phyloP scores from a whole-genome alignment of 2,797 vertebrate species.

The Epinephelus malabaricus region DNA sequence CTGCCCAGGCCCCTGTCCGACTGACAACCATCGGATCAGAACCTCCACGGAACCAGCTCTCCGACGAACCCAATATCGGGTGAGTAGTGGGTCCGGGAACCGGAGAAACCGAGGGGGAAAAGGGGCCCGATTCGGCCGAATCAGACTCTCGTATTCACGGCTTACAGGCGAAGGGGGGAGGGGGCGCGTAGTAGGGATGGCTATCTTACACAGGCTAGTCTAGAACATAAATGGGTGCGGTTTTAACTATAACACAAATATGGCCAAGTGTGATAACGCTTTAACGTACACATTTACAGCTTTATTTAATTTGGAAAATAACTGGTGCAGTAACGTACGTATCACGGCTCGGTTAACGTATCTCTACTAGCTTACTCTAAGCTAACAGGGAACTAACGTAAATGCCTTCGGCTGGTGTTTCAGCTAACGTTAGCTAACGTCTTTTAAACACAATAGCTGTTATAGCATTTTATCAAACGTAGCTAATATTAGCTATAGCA shows the following conservation, averaged over 20 bases:
- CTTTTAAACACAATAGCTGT: background rate
- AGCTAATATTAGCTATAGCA: background rate
- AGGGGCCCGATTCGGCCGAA: slow-evolving; percentile 73
- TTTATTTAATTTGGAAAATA: background rate
- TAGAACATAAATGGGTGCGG: slow-evolving; percentile 71
- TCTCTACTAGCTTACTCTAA: slow-evolving; percentile 51
- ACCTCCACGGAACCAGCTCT: slow-evolving; percentile 85
- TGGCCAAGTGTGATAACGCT: background rate
- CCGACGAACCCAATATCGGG: slow-evolving; percentile 88
- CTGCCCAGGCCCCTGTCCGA: slow-evolving; percentile 78
- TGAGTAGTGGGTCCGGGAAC: slow-evolving; percentile 75
- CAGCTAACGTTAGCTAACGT: background rate
- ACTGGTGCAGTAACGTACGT: slow-evolving; percentile 20
- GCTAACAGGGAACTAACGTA: slow-evolving; percentile 54
- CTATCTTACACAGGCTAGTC: slow-evolving; percentile 55
- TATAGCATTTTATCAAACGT: background rate
- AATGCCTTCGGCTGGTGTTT: slow-evolving; percentile 3
- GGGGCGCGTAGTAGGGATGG: slow-evolving; percentile 69
- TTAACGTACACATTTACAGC: background rate
- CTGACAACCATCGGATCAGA: slow-evolving; percentile 91
- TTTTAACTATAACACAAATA: slow-evolving; percentile 45
- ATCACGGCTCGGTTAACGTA: slow-evolving; percentile 42
- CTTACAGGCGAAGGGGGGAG: slow-evolving; percentile 76
- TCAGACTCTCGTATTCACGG: slow-evolving; percentile 75
- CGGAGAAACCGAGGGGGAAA: slow-evolving; percentile 89